Base-by-base conservation (phyloP, 2,113 vertebrate species). In the Seriola quinqueradiata region DNA sequence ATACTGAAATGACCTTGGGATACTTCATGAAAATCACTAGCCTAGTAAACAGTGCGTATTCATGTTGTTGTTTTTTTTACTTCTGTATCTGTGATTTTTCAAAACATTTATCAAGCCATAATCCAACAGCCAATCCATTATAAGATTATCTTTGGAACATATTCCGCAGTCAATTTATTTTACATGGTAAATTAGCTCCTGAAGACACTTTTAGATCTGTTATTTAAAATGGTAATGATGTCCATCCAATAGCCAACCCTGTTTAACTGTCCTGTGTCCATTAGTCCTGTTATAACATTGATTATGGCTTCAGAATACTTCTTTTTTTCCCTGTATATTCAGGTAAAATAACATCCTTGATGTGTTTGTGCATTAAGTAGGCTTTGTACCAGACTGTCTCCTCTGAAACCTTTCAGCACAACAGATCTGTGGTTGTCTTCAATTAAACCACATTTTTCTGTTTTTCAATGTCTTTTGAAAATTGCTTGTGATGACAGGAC, bases 391-490 rank as follows among this genome's bases (percentile, higher is more conserved):
- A 54, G 16, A n/a, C n/a, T 66, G 58, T 77, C 73, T 77, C 10
- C 11, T 60, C 52, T 67, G 50, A 67, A 75, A 21, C 57, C 25
- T 14, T 48, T 28, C 16, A 69, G 21, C 28, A 61, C 14, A 42
- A 64, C 32, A 19, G 1, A 40, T 14, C 57, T 17, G 13, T 4
- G 28, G 8, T 14, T 48, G 57, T 17, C 11, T 4, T 17, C 12
- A 32, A 8, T 34, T 1, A 48, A 36, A 17, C 11, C 8, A 55
- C 8, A 4, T 54, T 36, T 36, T n/a, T 60, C 25, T 28, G 17
- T 75, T 58, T 75, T 52, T 58, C 28, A 42, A 8, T 28, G 8
- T 75, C 52, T 44, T 69, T 66, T 61, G 40, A 82, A 40, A 60
- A 67, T 40, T 3, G 17, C n/a, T 13, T 71, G n/a, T 66, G 19